Evolutionary conservation across 2,888 invertebrate genomes (phyloP), one percentile per base, ranked within the genome.

Genomic region (Rhogogaster chlorosoma): DNA sequence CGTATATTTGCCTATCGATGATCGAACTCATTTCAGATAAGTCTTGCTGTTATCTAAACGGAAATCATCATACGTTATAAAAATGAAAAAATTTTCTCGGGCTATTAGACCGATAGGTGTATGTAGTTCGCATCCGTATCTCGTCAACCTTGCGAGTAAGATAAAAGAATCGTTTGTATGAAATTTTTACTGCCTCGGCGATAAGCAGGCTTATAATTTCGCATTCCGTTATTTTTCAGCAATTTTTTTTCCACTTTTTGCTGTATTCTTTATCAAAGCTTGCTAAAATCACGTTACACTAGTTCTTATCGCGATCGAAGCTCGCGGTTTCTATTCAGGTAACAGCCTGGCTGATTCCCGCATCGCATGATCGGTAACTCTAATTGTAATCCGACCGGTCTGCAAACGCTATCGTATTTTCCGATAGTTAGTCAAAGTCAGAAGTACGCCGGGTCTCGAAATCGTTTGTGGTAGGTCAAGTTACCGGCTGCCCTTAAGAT

Each of bases 401-500:
- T 22, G 26, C 26, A 10, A 18, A 12, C 22, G 71, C 3, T 38
- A 38, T 38, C 38, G 15, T 49, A 10, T 29, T 49, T 45, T n/a
- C 12, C n/a, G 18, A 77, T 49, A 77, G 49, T 77, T 49, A 32
- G 22, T 22, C 77, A 49, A 77, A 77, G 49, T 29, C 29, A 15
- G 18, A 49, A 77, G 1, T 0, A 22, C 18, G 15, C 10, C 32
- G 9, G 7, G 22, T 3, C 5, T 15, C 12, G 5, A 29, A 49
- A 26, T 26, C 0, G 53, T 77, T 77, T 77, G 77, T 15, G 77
- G 77, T 77, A 77, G 77, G 77, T 77, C 77, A 49, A 77, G 77
- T 77, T 45, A 77, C 67, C 32, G 53, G 77, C 49, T 7, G 53
- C 67, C 32, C 67, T 67, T 67, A 32, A 18, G 67, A 32, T 32